Evolutionary conservation across 2,888 invertebrate genomes (phyloP), one percentile per base, ranked within the genome.

Genomic region (Loripinus fragilis): DNA sequence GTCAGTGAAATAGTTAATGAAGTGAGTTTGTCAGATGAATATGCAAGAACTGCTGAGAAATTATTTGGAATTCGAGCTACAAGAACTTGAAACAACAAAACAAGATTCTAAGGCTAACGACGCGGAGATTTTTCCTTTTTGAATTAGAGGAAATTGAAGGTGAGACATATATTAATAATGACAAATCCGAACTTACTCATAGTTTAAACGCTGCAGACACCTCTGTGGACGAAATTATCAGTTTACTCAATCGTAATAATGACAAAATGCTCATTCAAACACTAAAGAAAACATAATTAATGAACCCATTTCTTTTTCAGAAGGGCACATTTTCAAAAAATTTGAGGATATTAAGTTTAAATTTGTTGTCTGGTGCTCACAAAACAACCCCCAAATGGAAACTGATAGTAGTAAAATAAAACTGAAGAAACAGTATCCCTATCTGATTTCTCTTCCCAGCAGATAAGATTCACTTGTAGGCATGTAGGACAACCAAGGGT

Each of bases 401-500:
- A 67, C 28, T 3, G 28, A 23, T n/a, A 42, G 67, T 28, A 67
- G 67, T 28, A 42, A 23, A 33, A n/a, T n/a, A 67, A 33, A 33
- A 33, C 17, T 30, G 60, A 60, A 2, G 60, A 67, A 67, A 28
- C 8, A n/a, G 3, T 35, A 2, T 30, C 41, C 42, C 7, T 42
- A 8, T 8, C 23, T 15, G n/a, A 67, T 12, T 42, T 42, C 17
- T 42, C 42, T 67, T 67, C 42, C 28, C 25, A 25, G 33, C 45
- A 42, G 7, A 38, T 67, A 12, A 25, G 41, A 3, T 67, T 67
- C n/a, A 42, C 67, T n/a, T 67, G 67, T n/a, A 67, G 42, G 23
- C 41, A 67, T 67, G 67, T 42, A n/a, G 67, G 67, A 3, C 38
- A 67, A 67, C 67, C 67, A 10, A 41, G 67, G 17, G n/a, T 67